A percentile compares a stretch with the other conserved stretches of the same genome.
These are phyloP conservation scores for Anthonomus grandis DNA, from an alignment of 1,140 invertebrate species.

Conservation along the genomic window DNA sequence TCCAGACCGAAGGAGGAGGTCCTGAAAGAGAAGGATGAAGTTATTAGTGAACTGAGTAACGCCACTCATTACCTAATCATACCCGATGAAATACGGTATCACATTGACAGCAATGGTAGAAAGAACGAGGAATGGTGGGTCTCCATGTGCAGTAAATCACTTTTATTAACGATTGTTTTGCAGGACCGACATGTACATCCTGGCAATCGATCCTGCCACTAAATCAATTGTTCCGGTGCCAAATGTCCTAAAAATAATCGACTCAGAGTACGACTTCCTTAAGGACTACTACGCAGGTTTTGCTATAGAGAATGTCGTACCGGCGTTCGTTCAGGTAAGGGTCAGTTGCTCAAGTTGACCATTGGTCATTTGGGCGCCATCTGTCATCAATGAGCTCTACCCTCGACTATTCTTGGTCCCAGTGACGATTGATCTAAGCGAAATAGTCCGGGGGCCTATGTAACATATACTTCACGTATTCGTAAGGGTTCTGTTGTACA, in stretches of 20 bases:
- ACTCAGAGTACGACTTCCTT: conserved; percentile 80
- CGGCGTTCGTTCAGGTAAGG: conserved; percentile 52
- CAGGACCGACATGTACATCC: conserved; percentile 85
- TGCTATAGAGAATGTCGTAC: conserved; percentile 80
- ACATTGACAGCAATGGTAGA: conserved; percentile 65
- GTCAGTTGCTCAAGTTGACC: background rate
- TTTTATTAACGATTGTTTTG: background rate
- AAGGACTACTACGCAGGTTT: conserved; percentile 74
- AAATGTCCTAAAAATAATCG: conserved; percentile 78
- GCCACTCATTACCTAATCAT: conserved; percentile 73
- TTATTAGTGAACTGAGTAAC: conserved; percentile 67
- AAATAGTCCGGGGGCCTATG: too few relatives aligned
- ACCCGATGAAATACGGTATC: conserved; percentile 74
- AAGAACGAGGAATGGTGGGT: conserved; percentile 64
- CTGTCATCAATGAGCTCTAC: too few relatives aligned
- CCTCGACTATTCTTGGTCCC: too few relatives aligned
- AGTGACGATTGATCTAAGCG: too few relatives aligned
- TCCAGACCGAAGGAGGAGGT: conserved; percentile 73
- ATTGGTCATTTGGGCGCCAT: too few relatives aligned
- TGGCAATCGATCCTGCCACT: conserved; percentile 73
- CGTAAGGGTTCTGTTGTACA: too few relatives aligned
- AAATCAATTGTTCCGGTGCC: conserved; percentile 75
- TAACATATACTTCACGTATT: too few relatives aligned
- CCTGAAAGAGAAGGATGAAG: conserved; percentile 63
- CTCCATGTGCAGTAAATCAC: background rate